Evolutionary conservation across 2,113 vertebrate genomes (phyloP).

Genomic region (Trogon melanurus): DNA sequence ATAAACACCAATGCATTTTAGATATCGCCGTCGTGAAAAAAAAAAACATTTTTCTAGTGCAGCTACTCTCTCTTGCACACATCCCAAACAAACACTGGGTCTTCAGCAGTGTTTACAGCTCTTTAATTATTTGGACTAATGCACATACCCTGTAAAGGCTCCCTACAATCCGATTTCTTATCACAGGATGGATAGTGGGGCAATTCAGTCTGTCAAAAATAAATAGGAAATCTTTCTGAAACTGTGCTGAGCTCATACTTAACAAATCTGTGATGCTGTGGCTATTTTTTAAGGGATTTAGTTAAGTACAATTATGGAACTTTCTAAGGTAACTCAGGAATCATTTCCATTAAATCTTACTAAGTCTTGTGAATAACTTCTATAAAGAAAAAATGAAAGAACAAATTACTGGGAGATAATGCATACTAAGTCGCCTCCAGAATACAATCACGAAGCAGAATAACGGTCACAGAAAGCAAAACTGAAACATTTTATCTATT

Average conservation of each 20-base stretch:
- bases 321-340: constrained; percentile 30
- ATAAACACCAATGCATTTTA: constrained; percentile 22
- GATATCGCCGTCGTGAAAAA: not conserved
- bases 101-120: not conserved
- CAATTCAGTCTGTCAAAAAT: not conserved
- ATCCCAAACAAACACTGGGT: not conserved
- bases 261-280: not conserved
- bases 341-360: constrained; percentile 31
- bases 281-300: not conserved
- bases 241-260: not conserved
- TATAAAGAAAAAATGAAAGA: constrained; percentile 50
- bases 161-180: not conserved
- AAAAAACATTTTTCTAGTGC: not conserved
- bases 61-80: not conserved
- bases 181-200: not conserved
- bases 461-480: constrained; percentile 50
- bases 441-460: constrained; percentile 39
- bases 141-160: not conserved
- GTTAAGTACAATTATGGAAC: constrained; percentile 46
- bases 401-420: constrained; percentile 5
- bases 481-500: constrained; percentile 38
- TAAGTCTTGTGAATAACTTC: constrained; percentile 49
- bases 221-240: not conserved
- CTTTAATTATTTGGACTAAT: not conserved
- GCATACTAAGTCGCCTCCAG: constrained; percentile 14